phyloP scores from a whole-genome alignment of 2,113 vertebrate species.

The Caloenas nicobarica region DNA sequence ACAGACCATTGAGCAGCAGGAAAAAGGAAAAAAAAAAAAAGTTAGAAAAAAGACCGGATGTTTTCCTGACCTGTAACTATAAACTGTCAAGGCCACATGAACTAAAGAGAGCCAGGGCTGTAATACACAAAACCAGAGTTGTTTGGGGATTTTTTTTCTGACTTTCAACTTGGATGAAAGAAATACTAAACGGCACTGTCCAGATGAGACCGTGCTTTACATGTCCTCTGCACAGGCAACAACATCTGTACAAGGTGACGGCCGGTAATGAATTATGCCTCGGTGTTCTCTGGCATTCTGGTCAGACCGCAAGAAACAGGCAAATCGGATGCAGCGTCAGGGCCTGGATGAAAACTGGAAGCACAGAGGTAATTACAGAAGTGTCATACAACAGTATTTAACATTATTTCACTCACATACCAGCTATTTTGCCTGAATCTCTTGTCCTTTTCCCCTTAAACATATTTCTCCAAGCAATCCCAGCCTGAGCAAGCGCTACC shows the following conservation, averaged over 20 bases:
- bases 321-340: fast-evolving
- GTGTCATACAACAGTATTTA: not conserved
- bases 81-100: not conserved
- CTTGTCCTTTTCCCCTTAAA: not conserved
- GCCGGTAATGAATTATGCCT: not conserved
- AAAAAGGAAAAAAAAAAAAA: not conserved
- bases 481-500: not conserved
- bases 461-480: not conserved
- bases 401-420: not conserved
- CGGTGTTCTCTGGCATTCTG: not conserved
- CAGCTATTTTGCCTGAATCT: not conserved
- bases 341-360: not conserved
- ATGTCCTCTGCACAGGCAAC: not conserved
- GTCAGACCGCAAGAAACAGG: not conserved
- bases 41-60: not conserved
- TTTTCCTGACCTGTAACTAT: not conserved
- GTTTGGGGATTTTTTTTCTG: not conserved
- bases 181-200: not conserved
- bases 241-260: not conserved
- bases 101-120: not conserved
- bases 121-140: not conserved
- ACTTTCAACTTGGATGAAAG: not conserved
- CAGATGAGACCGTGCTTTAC: not conserved
- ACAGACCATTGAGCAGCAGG: not conserved
- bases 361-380: not conserved